Evolutionary conservation across 2,113 vertebrate genomes (phyloP).

Genomic region (Atrichornis clamosus): DNA sequence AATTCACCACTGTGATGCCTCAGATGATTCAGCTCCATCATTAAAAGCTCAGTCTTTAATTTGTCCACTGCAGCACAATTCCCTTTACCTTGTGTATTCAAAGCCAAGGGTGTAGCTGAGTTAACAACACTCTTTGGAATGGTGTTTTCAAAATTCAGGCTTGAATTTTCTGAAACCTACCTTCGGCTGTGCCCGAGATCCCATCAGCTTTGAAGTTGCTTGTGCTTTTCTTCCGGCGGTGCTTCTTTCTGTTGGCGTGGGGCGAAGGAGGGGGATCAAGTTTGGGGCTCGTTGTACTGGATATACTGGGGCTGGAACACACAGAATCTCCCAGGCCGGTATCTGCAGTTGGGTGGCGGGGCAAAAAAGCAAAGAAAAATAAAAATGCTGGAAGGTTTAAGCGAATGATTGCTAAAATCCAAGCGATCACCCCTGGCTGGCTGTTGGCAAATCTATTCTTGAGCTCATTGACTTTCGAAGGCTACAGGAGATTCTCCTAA

Average conservation of each 20-base stretch:
- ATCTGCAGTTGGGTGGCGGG: constrained; percentile 70
- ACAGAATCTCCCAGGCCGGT: constrained; percentile 90
- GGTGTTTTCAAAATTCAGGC: background rate
- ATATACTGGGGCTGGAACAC: constrained; percentile 94
- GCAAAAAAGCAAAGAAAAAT: background rate
- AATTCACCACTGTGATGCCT: background rate
- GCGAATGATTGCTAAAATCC: background rate
- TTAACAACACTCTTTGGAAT: background rate
- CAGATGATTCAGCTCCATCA: background rate
- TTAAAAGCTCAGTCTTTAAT: background rate
- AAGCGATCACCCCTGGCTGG: background rate
- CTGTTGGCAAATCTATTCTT: background rate
- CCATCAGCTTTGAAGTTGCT: constrained; percentile 97
- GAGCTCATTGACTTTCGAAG: background rate
- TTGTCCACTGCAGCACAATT: background rate
- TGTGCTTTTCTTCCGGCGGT: constrained; percentile 97
- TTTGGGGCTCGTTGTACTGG: constrained; percentile 93
- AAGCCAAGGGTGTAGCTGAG: background rate
- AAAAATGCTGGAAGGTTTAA: background rate
- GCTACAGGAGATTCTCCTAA: background rate
- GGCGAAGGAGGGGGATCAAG: constrained; percentile 95
- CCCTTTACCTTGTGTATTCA: background rate
- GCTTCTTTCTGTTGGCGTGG: constrained; percentile 98
- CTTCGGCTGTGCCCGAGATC: constrained; percentile 91
- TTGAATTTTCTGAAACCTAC: constrained; percentile 45